Evolutionary conservation across 23 tunicate genomes (phyloP).

Genomic region (Corella eumyota): DNA sequence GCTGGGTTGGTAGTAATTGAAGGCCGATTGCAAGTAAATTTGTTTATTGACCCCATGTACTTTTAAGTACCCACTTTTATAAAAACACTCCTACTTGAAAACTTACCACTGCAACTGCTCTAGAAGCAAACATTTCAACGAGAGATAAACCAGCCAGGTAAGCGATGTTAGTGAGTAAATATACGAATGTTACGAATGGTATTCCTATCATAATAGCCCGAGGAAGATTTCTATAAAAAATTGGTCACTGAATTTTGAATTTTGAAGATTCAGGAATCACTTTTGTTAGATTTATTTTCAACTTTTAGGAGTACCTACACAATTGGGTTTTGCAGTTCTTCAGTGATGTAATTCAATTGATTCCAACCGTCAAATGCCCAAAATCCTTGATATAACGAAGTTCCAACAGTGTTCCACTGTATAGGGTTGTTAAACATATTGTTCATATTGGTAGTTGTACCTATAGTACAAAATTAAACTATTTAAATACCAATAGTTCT

Average conservation of each 20-base stretch:
- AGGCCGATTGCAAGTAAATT: too few species aligned
- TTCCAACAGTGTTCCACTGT: constrained; percentile 51
- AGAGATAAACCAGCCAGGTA: constrained; percentile 59
- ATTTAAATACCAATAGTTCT: neutral
- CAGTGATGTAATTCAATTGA: constrained; percentile 85
- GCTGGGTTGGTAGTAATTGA: too few species aligned
- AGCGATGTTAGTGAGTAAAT: constrained; percentile 70
- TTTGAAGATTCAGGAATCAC: neutral
- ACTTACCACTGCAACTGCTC: constrained; percentile 89
- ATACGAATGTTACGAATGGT: constrained; percentile 67
- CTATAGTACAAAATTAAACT: too few species aligned
- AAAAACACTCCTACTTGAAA: too few species aligned
- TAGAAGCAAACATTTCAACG: constrained; percentile 39
- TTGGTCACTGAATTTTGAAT: neutral
- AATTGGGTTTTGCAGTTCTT: constrained; percentile 69
- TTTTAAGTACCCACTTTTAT: too few species aligned
- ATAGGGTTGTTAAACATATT: constrained; percentile 30
- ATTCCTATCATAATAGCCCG: constrained; percentile 81
- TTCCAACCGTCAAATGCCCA: constrained; percentile 98
- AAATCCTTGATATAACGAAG: constrained; percentile 76
- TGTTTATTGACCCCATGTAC: too few species aligned
- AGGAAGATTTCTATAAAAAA: constrained; percentile 66
- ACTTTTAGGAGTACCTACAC: constrained; percentile 23
- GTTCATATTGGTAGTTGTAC: constrained; percentile 49
- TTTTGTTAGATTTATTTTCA: neutral